Evolutionary conservation across 2,797 vertebrate genomes (phyloP).

Genomic region (Amazona ochrocephala): DNA sequence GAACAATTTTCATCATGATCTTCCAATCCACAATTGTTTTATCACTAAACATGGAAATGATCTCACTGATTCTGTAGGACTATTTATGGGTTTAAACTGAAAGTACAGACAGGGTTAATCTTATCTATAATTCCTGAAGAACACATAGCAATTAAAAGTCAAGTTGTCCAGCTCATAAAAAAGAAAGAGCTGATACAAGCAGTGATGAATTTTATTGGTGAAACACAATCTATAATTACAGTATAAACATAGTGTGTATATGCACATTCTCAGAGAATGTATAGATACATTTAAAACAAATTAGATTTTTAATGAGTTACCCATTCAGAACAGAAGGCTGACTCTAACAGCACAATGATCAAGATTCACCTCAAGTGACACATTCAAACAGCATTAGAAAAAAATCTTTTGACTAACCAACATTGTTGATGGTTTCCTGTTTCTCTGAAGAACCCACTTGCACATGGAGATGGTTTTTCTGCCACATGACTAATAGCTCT

Average conservation of each 20-base stretch:
- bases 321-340: not conserved
- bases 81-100: not conserved
- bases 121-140: not conserved
- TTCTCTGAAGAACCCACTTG: not conserved
- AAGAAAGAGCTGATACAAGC: not conserved
- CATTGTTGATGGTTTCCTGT: not conserved
- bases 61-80: not conserved
- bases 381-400: not conserved
- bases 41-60: not conserved
- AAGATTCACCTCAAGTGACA: not conserved
- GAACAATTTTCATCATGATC: not conserved
- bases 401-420: not conserved
- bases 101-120: not conserved
- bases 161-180: not conserved
- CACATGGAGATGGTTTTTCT: not conserved
- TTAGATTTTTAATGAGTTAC: not conserved
- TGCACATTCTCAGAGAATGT: not conserved
- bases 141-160: not conserved
- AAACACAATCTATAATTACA: not conserved
- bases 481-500: not conserved
- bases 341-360: not conserved
- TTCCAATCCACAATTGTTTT: not conserved
- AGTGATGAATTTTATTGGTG: not conserved
- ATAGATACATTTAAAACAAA: not conserved
- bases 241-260: not conserved